phyloP scores from a whole-genome alignment of 2,113 vertebrate genomes.

The Panthera uncia region DNA sequence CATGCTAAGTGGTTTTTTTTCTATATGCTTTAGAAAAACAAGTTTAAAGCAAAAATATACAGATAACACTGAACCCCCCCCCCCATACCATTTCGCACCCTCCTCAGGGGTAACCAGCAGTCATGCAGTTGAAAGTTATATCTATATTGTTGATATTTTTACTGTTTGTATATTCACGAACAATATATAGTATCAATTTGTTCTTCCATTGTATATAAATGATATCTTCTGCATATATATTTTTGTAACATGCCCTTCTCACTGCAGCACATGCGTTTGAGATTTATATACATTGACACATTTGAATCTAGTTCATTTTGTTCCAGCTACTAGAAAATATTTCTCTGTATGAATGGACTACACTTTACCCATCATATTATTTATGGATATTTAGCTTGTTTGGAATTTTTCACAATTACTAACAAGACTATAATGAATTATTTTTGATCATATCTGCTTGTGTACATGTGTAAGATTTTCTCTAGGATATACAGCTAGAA shows the following conservation, averaged over 20 bases:
- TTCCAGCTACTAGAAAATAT: neutral
- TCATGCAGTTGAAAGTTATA: neutral
- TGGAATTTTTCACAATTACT: neutral
- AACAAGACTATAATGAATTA: neutral
- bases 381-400: neutral
- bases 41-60: neutral
- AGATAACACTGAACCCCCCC: neutral
- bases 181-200: neutral
- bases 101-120: neutral
- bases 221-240: neutral
- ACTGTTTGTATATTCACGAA: neutral
- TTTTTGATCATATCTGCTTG: neutral
- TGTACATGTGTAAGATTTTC: neutral
- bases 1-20: neutral
- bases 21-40: neutral
- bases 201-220: neutral
- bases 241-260: slow-evolving; percentile 23
- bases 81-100: neutral
- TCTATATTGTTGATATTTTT: neutral
- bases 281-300: neutral
- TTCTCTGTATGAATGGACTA: neutral
- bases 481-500: neutral
- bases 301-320: neutral
- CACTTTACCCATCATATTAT: neutral
- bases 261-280: neutral